Evolutionary conservation across 2,113 vertebrate genomes (phyloP).

Genomic region (Pantherophis guttatus): DNA sequence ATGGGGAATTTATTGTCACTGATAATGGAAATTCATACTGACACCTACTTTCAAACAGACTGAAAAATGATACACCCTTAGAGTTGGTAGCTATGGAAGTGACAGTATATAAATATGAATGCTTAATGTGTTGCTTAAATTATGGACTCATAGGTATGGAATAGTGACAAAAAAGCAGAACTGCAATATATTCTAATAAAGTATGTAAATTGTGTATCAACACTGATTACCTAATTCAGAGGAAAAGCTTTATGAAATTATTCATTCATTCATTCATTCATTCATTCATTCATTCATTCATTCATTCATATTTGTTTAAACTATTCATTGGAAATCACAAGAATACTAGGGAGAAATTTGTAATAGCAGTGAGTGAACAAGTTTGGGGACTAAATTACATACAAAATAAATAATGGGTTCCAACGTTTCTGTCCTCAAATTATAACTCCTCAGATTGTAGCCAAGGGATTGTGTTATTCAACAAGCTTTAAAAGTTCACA

Average conservation of each 20-base stretch:
- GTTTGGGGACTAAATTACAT: neutral
- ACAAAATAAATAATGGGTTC: neutral
- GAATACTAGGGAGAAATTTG: neutral
- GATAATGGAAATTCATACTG: conserved; percentile 25
- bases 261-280: neutral
- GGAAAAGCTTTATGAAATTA: neutral
- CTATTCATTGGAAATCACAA: neutral
- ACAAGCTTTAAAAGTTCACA: neutral
- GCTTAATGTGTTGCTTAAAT: neutral
- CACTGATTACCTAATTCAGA: neutral
- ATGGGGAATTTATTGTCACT: conserved; percentile 13
- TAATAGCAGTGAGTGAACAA: neutral
- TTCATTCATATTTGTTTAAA: neutral
- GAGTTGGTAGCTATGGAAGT: neutral
- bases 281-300: neutral
- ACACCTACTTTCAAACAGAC: conserved; percentile 2
- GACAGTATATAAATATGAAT: conserved; percentile 21
- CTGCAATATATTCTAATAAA: neutral
- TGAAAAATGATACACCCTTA: conserved; percentile 5
- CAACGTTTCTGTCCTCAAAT: neutral
- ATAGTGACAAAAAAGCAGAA: neutral
- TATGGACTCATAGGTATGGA: neutral
- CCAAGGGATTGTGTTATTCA: neutral
- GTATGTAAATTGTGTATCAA: neutral
- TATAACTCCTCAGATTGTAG: neutral